These are phyloP conservation scores for Brienomyrus longianalis DNA, from an alignment of 2,113 vertebrate species.

Conservation along the genomic window DNA sequence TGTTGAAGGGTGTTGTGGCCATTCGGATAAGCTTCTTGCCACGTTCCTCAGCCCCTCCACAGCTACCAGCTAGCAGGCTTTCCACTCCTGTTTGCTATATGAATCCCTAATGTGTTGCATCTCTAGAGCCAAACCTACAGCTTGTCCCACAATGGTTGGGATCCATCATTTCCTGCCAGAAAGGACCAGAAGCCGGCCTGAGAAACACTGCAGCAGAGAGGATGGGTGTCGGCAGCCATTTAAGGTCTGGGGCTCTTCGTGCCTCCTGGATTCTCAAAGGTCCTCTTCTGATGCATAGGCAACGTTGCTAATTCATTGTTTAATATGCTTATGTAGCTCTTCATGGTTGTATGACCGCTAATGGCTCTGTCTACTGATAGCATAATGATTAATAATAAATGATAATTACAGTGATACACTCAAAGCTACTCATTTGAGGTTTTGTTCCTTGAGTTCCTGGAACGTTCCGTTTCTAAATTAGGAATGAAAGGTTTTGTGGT, in stretches of 20 bases:
- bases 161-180: not conserved
- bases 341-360: not conserved
- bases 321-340: not conserved
- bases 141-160: not conserved
- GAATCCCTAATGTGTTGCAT: not conserved
- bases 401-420: not conserved
- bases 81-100: too few relatives aligned
- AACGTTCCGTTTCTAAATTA: not conserved
- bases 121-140: not conserved
- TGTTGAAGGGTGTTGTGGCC: not conserved
- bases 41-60: not conserved
- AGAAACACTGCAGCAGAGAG: not conserved
- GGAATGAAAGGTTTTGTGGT: not conserved
- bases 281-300: not conserved
- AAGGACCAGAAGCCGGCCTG: not conserved
- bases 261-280: not conserved
- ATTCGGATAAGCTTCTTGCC: not conserved
- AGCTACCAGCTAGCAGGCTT: not conserved
- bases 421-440: not conserved
- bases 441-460: not conserved
- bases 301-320: constrained; percentile 5
- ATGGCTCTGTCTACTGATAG: not conserved
- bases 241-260: not conserved
- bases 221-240: not conserved
- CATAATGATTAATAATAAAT: not conserved